These are phyloP conservation scores for Siderastrea radians DNA, from an alignment of 92 coral and sea anemone genomes.

Conservation along the genomic window DNA sequence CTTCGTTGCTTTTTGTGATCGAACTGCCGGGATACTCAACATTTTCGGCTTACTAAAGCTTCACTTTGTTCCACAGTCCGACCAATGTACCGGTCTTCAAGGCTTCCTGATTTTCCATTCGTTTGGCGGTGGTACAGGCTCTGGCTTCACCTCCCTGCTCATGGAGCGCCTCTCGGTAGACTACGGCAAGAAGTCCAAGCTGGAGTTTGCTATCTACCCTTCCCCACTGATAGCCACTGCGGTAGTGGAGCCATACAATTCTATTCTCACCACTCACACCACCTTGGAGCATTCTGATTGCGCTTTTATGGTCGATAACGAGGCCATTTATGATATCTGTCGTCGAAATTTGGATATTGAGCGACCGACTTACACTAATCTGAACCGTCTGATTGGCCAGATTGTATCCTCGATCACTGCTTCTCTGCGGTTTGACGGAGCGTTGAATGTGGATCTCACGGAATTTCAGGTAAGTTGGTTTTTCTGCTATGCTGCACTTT, in stretches of 20 bases:
- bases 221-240: conserved; percentile 84
- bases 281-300: conserved; percentile 96
- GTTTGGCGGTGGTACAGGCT: conserved; percentile 88
- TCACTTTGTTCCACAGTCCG: conserved; percentile 57
- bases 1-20: neutral
- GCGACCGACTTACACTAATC: conserved; percentile 78
- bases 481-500: neutral
- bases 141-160: conserved; percentile 82
- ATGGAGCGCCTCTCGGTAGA: conserved; percentile 84
- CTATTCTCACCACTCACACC: conserved; percentile 85
- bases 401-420: conserved; percentile 94
- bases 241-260: conserved; percentile 87
- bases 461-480: conserved; percentile 63
- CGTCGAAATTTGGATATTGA: conserved; percentile 91
- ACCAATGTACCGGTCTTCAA: conserved; percentile 94
- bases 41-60: neutral
- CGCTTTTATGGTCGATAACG: conserved; percentile 94
- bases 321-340: conserved; percentile 91
- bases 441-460: conserved; percentile 91
- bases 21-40: neutral
- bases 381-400: conserved; percentile 84
- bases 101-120: conserved; percentile 86
- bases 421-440: conserved; percentile 95
- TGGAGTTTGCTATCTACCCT: conserved; percentile 84
- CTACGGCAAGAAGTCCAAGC: conserved; percentile 86